Base-by-base conservation (phyloP, 2,888 invertebrate genomes). In the Lepidochitona cinerea region DNA sequence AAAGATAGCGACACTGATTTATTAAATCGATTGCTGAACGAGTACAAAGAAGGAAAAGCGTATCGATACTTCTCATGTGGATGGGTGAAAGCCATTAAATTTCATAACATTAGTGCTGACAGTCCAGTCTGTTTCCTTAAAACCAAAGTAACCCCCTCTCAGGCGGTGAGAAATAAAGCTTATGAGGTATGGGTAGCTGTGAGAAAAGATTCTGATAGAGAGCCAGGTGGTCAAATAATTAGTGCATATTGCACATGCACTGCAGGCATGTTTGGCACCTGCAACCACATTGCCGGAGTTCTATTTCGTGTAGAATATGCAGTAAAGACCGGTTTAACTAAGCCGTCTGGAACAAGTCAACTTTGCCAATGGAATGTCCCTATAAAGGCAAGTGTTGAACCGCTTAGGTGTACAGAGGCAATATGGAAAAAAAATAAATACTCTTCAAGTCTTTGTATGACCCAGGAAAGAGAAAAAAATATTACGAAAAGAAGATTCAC, bases 1-100 rank as follows among this genome's bases (percentile, higher is more conserved):
- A 29, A 66, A 9, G 65, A 6, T 7, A 70, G 74, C 37, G 41
- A 75, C 7, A 67, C n/a, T 1, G 72, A 75, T 5, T 41, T 74
- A 7, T 37, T 72, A 32, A 33, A 72, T n/a, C 52, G 71, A 14
- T 59, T 75, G 5, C 12, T 80, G 41, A 77, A 77, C 37, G 78
- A 77, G 26, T 79, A 79, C 49, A 79, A 77, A 59, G 73, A 68
- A 12, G 79, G 75, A 5, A 79, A 77, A 54, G 75, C 73, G 12
- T 75, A 75, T 37, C 65, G 74, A 29, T 79, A 78, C 36, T 78
- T 78, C 67, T 53, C 68, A 5, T 14, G 71, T 70, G 75, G 64
- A 7, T 78, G 79, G 76, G 72, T 77, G 26, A 77, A 79, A 26
- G 80, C 78, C 65, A 53, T 79, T 0, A 69, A 49, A n/a, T 69